These are phyloP conservation scores for Conopomorpha cramerella DNA, from an alignment of 1,140 invertebrate genomes.

Conservation along the genomic window DNA sequence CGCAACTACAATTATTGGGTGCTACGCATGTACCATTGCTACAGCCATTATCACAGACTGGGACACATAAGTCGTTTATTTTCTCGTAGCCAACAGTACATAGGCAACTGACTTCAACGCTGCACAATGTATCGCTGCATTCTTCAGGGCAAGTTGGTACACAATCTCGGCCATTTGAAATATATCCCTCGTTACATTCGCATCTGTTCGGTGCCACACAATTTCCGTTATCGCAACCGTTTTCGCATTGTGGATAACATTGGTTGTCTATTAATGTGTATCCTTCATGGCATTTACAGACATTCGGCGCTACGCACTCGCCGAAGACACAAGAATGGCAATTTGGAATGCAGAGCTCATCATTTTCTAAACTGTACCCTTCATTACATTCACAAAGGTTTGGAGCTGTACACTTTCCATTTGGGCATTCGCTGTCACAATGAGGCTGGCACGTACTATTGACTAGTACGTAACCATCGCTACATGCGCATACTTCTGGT, in stretches of 20 bases:
- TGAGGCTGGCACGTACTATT: conserved; percentile 14
- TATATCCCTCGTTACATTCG: too few species aligned
- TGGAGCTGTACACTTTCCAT: conserved; percentile 18
- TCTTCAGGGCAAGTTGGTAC: too few species aligned
- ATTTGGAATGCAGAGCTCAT: conserved; percentile 2
- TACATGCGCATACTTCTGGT: conserved; percentile 53
- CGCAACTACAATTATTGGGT: conserved; percentile 45
- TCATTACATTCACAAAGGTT: conserved; percentile 16
- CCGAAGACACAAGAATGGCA: conserved; percentile 25
- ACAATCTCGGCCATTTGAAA: too few species aligned
- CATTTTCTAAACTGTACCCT: conserved; percentile 11
- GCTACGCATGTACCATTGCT: conserved; percentile 39
- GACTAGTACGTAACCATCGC: conserved; percentile 24
- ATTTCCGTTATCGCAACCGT: conserved; percentile 35
- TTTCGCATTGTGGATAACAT: conserved; percentile 29
- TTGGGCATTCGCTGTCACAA: conserved; percentile 15
- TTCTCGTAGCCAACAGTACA: conserved; percentile 6
- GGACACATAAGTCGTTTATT: conserved; percentile 22
- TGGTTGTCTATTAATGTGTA: conserved; percentile 5
- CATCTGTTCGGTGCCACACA: conserved; percentile 27
- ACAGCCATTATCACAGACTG: conserved; percentile 60
- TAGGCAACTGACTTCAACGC: too few species aligned
- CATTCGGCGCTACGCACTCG: conserved; percentile 5
- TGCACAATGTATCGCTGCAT: too few species aligned
- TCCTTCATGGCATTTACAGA: conserved; percentile 18